These are phyloP conservation scores for Halcyon chelicuti DNA, from an alignment of 2,797 vertebrate genomes.

Conservation along the genomic window DNA sequence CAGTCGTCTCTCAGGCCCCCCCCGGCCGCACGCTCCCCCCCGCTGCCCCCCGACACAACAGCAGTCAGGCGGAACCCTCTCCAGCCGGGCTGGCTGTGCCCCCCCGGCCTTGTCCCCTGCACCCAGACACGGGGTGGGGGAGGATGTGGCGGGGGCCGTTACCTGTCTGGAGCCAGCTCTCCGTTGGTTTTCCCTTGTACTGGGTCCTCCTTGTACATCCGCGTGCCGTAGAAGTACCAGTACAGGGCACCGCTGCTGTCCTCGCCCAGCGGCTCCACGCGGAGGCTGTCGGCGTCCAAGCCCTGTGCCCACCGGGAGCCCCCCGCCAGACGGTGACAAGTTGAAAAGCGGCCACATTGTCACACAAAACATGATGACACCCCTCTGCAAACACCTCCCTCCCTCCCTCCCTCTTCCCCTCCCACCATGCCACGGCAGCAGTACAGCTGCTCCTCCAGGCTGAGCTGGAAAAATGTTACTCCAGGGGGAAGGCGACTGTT, in stretches of 20 bases:
- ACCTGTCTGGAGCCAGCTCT: slow-evolving; percentile 81
- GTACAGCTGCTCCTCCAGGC: slow-evolving; percentile 42
- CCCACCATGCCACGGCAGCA: slow-evolving; percentile 52
- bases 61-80: slow-evolving; percentile 42
- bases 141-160: not conserved
- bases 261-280: slow-evolving; percentile 94
- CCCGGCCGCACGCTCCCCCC: not conserved
- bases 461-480: slow-evolving; percentile 50
- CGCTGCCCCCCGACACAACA: not conserved
- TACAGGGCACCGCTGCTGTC: slow-evolving; percentile 94
- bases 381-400: not conserved
- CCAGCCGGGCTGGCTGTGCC: not conserved
- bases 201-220: slow-evolving; percentile 96
- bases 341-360: slow-evolving; percentile 62
- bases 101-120: not conserved
- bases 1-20: not conserved
- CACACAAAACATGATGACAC: slow-evolving; percentile 51
- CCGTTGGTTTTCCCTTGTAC: slow-evolving; percentile 72
- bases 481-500: slow-evolving; percentile 32
- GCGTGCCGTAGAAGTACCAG: slow-evolving; percentile 98
- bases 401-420: not conserved
- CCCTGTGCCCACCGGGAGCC: slow-evolving; percentile 80
- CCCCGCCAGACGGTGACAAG: slow-evolving; percentile 49
- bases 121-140: not conserved
- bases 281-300: slow-evolving; percentile 93